Evolutionary conservation across 2,113 vertebrate genomes (phyloP), one percentile per base, ranked within the genome.

Genomic region (Lynx canadensis): DNA sequence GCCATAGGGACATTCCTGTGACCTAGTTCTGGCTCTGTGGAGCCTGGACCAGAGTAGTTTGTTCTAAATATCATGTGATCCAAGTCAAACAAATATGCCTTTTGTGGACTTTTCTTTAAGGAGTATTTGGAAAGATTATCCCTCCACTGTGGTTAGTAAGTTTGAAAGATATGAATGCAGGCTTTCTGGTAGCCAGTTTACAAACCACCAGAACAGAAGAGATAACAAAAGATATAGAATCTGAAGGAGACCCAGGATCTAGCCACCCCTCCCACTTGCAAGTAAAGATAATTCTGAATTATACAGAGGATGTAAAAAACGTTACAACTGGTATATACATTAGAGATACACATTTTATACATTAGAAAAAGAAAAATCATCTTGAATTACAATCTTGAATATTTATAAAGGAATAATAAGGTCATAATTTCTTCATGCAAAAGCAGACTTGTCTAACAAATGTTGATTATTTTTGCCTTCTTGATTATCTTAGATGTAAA

Each of bases 261-360:
- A 23, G 11, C 11, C n/a, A 19, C 48, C 4, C 11, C 3, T 66
- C 57, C 52, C 3, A 25, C 7, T 36, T 29, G 6, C 19, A 66
- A 50, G 29, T 63, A 29, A 89, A 92, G 90, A 31, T 41, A 73
- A 55, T 52, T 96, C 66, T 96, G 33, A 66, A 27, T 82, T 90
- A 63, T 36, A 91, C 11, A 11, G 31, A 63, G 12, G 25, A n/a
- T 15, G 41, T 27, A n/a, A 19, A 5, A 55, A 45, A 36, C 65
- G 55, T 21, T 57, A 57, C 4, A 90, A 33, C 18, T 89, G 14
- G 2, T 57, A 55, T 41, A 68, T 3, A 27, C 1, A 5, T 36
- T 16, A 1, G 45, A 45, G 45, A 45, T 45, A 45, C 45, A 45
- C 45, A 45, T 45, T 45, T 45, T 41, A 68, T 2, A 27, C 1